Base-by-base conservation (phyloP, 2,888 invertebrate genomes). In the Didymodactylos carnosus region DNA sequence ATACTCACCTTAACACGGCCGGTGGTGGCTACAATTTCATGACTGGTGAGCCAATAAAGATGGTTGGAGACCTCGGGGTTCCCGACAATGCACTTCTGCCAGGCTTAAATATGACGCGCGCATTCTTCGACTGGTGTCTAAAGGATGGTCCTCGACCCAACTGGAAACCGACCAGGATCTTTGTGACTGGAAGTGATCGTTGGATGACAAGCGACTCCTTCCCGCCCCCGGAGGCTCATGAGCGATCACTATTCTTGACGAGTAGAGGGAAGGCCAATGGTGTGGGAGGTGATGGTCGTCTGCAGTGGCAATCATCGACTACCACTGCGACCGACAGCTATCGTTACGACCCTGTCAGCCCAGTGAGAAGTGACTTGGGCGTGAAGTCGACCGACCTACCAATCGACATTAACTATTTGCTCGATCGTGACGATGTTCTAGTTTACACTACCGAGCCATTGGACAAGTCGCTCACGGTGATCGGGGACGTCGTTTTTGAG, bases 61-160 rank as follows among this genome's bases (percentile, higher is more conserved):
- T 16, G 35, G 10, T 73, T 7, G 73, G 73, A 3, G 70, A 73
- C 40, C 11, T 73, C 10, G 7, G n/a, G 16, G 8, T 73, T 10
- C 11, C 39, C 4, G 39, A 49, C 3, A 73, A 73, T 39, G 46
- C 46, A 1, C 10, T 43, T n/a, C 19, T 73, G 27, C 73, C 73
- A 40, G 73, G 46, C 39, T 19, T 25, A n/a, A 73, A 73, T 70
- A 73, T 73, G 69, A 73, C 73, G 14, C n/a, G 14, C 10, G 73
- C 46, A n/a, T 73, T 73, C 40, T 73, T 35, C 70, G 49, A 73
- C 25, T 73, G 73, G 73, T 73, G 73, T 49, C 29, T 73, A 8
- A 73, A 73, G 29, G 39, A 70, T 70, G 19, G n/a, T 39, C 11
- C 41, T 25, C 13, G 39, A 39, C 73, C 73, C 8, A n/a, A 49